Evolutionary conservation across 2,113 vertebrate species (phyloP), one percentile per base, ranked within the genome.

Genomic region (Eonycteris spelaea): DNA sequence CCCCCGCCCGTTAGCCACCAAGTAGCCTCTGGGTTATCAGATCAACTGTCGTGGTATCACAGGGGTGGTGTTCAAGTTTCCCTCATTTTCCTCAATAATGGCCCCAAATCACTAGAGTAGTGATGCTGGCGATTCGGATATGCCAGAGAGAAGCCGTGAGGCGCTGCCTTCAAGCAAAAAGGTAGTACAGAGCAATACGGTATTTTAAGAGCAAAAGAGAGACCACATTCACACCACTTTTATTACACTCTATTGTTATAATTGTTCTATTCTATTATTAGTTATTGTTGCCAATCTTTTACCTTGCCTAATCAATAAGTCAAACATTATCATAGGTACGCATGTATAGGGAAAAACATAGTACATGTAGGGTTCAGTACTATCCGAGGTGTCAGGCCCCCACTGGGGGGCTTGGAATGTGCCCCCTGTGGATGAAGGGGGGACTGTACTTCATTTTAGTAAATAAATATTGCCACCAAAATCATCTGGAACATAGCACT

Each of bases 1-100:
- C 7, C 11, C 43, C 26, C 7, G 1, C 22, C 15, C 0, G 5
- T 30, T 6, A 43, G 38, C 43, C 57, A 21, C 79, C 13, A 0
- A 0, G 35, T 24, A 82, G 24, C 53, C 35, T 59, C 22, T 18
- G 10, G 38, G 38, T 43, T 13, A 40, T 43, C 74, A 48, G 74
- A 51, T n/a, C 16, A 2, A 22, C 24, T n/a, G 30, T n/a, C 7
- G 3, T 10, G 7, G 16, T 51, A n/a, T 51, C 16, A 0, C 18
- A n/a, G 74, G 33, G 18, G 28, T 77, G 74, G 48, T 21, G 30
- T n/a, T 4, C 24, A 53, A 21, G 30, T 51, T 30, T 33, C 45
- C 19, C 16, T n/a, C n/a, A 51, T 53, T n/a, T 77, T 7, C 21
- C 30, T 51, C 22, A 77, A 19, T n/a, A 12, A 77, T 21, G 73